Evolutionary conservation across 2,113 vertebrate species (phyloP).

Genomic region (Salminus brasiliensis): DNA sequence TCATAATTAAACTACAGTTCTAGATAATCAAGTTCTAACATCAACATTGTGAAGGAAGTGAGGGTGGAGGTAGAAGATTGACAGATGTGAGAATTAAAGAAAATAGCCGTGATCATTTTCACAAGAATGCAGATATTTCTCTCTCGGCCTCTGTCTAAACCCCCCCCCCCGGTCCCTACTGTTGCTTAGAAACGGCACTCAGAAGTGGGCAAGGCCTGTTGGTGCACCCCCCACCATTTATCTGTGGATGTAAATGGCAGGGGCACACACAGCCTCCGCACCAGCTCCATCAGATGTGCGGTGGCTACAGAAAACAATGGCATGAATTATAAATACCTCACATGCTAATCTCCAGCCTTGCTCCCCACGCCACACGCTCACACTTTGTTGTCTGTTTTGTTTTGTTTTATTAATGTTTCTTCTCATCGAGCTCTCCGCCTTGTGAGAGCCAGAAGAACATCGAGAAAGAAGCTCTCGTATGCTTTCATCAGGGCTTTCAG

Average conservation of each 20-base stretch:
- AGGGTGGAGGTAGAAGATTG: neutral
- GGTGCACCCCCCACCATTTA: constrained; percentile 30
- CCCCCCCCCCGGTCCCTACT: constrained; percentile 7
- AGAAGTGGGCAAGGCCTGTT: constrained; percentile 59
- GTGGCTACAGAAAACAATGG: constrained; percentile 64
- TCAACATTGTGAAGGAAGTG: neutral
- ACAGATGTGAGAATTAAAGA: constrained; percentile 3
- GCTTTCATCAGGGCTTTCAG: neutral
- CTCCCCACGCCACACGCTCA: constrained; percentile 50
- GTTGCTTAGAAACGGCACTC: constrained; percentile 75
- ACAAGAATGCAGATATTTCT: neutral
- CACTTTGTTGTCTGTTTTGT: constrained; percentile 58
- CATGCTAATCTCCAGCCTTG: constrained; percentile 64
- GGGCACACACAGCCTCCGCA: constrained; percentile 59
- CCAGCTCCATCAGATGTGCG: constrained; percentile 66
- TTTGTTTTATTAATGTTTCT: constrained; percentile 69
- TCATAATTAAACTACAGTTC: neutral
- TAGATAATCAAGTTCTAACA: neutral
- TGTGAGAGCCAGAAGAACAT: neutral
- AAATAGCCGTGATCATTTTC: neutral
- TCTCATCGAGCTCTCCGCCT: neutral
- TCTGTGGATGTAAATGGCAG: constrained; percentile 71
- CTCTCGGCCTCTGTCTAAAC: neutral
- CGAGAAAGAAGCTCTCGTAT: constrained; percentile 10
- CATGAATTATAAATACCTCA: constrained; percentile 74